Base-by-base conservation (phyloP, 2,888 invertebrate genomes). In the Lypha dubia region DNA sequence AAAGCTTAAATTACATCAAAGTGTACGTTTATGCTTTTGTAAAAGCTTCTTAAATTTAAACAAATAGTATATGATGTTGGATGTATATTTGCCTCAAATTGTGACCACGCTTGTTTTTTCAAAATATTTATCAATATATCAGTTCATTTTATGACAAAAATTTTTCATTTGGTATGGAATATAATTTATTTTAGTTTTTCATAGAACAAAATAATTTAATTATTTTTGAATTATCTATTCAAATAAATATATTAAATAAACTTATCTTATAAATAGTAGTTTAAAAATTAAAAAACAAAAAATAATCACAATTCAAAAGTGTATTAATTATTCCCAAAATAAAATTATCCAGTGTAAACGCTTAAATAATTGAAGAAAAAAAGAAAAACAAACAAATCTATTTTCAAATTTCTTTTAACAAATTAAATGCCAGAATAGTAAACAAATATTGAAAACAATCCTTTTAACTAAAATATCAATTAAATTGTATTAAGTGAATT, bases 351-450 rank as follows among this genome's bases (percentile, higher is more conserved):
- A 79, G 20, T 79, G 73, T 74, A 83, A 83, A 79, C 79, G 84
- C 84, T 84, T 77, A 77, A 76, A 38, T 46, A 62, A 68, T 49
- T 20, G 5, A 67, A 49, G 11, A 38, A 49, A 35, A 20, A 44
- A 80, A 38, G 62, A 65, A 70, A 58, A 15, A 3, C 58, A 58
- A 75, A 0, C 11, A 65, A 38, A 56, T 77, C 53, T 79, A 80
- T 77, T 80, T 84, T 76, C 24, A 80, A 80, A 75, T 70, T 80
- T 73, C 76, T 73, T 77, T 62, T 22, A 75, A 56, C n/a, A 56
- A 76, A 24, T 20, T 32, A 44, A 67, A 41, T 28, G 20, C 9
- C 60, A 79, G 46, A 38, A 51, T 49, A 49, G 13, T 44, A 17
- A 67, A 28, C 11, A 62, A 62, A 63, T 24, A 62, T 46, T 75